Evolutionary conservation across 2,797 vertebrate genomes (phyloP).

Genomic region (Gymnothorax javanicus): DNA sequence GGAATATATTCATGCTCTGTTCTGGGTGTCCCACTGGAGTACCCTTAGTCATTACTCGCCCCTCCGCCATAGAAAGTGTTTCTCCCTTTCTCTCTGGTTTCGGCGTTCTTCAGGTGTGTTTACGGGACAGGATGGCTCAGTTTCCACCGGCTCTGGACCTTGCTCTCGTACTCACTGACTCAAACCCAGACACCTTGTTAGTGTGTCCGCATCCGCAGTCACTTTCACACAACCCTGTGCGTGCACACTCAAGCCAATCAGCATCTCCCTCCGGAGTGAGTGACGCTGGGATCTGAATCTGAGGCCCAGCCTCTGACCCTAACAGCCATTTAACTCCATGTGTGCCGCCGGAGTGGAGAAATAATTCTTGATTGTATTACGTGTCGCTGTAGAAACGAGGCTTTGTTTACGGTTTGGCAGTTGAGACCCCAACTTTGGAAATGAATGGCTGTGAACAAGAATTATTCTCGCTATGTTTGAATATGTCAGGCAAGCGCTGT

Average conservation of each 20-base stretch:
- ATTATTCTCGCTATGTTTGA: neutral
- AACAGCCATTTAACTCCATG: conserved; percentile 19
- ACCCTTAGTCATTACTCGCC: neutral
- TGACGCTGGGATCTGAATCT: conserved; percentile 4
- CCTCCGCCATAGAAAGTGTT: neutral
- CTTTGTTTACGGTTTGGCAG: conserved; percentile 24
- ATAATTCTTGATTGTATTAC: neutral
- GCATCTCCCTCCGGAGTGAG: conserved; percentile 21
- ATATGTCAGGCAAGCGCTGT: conserved; percentile 10
- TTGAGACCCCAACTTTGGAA: conserved; percentile 6
- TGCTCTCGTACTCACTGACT: neutral
- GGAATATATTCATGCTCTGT: neutral
- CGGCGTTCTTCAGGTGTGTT: conserved; percentile 19
- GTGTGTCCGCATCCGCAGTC: conserved; percentile 15
- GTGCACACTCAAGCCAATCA: conserved; percentile 28
- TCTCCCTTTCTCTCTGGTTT: neutral
- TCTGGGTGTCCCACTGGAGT: neutral
- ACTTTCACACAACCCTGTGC: conserved; percentile 16
- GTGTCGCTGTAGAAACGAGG: conserved; percentile 4
- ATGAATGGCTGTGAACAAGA: conserved; percentile 24
- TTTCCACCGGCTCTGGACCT: neutral
- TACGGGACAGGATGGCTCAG: neutral
- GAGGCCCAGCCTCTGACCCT: conserved; percentile 15
- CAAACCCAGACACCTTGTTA: conserved; percentile 5
- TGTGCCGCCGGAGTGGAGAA: neutral